Percentiles rank a stretch among this genome's conserved stretches.
These are phyloP conservation scores for Oryzias sinensis DNA, from an alignment of 2,797 vertebrate genomes.

Conservation along the genomic window DNA sequence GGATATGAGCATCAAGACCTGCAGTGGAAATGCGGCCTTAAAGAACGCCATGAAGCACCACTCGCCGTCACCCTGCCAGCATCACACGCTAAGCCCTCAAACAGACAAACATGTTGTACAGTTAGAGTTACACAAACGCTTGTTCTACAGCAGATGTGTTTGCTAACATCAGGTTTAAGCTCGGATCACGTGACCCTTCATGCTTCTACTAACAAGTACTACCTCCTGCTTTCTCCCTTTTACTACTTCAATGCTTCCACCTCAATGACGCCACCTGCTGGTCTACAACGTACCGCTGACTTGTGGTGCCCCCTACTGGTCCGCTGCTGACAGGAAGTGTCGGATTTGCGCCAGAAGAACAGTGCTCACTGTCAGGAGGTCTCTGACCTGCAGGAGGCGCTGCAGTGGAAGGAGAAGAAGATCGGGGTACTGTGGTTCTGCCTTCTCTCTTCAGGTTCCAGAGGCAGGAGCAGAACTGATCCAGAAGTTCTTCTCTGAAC, in stretches of 20 bases:
- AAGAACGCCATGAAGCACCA: too few relatives aligned
- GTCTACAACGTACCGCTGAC: not conserved
- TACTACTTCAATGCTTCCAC: not conserved
- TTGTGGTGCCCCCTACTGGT: not conserved
- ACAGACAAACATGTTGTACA: too few relatives aligned
- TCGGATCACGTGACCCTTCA: too few relatives aligned
- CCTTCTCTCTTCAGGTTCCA: not conserved
- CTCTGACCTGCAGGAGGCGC: conserved; percentile 89
- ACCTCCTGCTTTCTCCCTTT: too few relatives aligned
- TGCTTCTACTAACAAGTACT: too few relatives aligned
- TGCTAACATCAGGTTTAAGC: too few relatives aligned
- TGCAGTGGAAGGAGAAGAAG: conserved; percentile 98
- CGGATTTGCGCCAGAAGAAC: conserved; percentile 84
- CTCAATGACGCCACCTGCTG: not conserved
- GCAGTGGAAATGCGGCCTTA: too few relatives aligned
- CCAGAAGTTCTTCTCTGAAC: not conserved
- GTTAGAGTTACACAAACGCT: too few relatives aligned
- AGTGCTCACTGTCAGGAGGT: conserved; percentile 84
- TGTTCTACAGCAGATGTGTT: too few relatives aligned
- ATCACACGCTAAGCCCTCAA: too few relatives aligned
- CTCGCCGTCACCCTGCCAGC: too few relatives aligned
- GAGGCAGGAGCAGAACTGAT: not conserved
- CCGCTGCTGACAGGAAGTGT: conserved; percentile 80
- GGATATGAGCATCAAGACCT: too few relatives aligned
- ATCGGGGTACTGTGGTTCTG: conserved; percentile 82